Percentiles rank a stretch among this genome's conserved stretches.
phyloP scores from a whole-genome alignment of 2,797 vertebrate species.

The Coilia nasus region DNA sequence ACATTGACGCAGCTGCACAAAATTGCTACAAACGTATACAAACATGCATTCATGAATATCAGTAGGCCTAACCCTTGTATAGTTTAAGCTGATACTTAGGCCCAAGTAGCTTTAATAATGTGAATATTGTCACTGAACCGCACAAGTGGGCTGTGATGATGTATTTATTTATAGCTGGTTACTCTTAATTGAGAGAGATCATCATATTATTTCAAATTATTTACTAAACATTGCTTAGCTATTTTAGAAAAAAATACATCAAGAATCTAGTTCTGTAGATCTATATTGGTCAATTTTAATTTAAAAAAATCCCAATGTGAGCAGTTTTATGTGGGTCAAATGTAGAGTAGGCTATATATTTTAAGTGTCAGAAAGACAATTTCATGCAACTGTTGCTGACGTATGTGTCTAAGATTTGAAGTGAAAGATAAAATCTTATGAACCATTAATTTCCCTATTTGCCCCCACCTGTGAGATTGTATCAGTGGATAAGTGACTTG shows the following conservation, averaged over 20 bases:
- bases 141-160: too few relatives aligned
- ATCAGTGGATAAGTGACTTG: conserved; percentile 58
- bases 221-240: background rate
- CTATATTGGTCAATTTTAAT: background rate
- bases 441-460: background rate
- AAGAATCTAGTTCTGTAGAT: background rate
- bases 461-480: conserved; percentile 52
- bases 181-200: too few relatives aligned
- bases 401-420: background rate
- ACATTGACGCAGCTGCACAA: conserved; percentile 60
- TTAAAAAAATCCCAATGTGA: background rate
- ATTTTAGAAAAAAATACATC: background rate
- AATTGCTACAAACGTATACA: conserved; percentile 25
- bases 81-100: too few relatives aligned
- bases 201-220: too few relatives aligned
- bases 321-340: too few relatives aligned
- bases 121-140: too few relatives aligned
- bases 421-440: background rate
- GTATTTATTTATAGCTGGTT: background rate
- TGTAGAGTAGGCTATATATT: too few relatives aligned
- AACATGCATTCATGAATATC: background rate
- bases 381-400: background rate
- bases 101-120: too few relatives aligned
- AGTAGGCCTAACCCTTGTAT: too few relatives aligned
- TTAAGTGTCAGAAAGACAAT: too few relatives aligned